Conservation (phyloP, 2,888 invertebrate genomes). For the Sinodicranocentrus sp. region DNA sequence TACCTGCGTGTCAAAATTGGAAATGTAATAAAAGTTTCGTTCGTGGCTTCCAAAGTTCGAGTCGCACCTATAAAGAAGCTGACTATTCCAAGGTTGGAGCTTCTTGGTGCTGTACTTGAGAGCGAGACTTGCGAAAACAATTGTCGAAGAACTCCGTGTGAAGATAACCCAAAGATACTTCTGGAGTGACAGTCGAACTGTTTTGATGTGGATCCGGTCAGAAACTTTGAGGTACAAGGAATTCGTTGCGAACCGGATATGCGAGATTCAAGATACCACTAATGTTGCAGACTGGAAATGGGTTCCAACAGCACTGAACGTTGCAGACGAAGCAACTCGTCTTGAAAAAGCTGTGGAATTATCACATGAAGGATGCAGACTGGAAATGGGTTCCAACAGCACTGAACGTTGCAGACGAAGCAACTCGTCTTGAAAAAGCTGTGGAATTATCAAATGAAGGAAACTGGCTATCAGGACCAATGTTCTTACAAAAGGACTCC, state of each 20-base stretch:
- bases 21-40: not conserved
- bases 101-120: slow-evolving; percentile 29
- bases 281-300: not conserved
- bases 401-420: slow-evolving; percentile 66
- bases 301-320: slow-evolving; percentile 9
- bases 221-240: not conserved
- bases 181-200: slow-evolving; percentile 25
- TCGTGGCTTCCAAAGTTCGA: not conserved
- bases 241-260: slow-evolving; percentile 25
- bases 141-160: not conserved
- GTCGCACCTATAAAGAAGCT: slow-evolving; percentile 24
- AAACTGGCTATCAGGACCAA: slow-evolving; percentile 18
- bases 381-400: slow-evolving; percentile 72
- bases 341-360: too few species aligned
- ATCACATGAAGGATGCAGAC: not conserved
- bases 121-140: not conserved
- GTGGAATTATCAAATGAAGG: not conserved
- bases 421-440: not conserved
- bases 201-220: slow-evolving; percentile 8
- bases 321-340: too few species aligned
- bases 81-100: slow-evolving; percentile 36
- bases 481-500: not conserved
- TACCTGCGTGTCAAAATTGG: slow-evolving; percentile 7
- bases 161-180: not conserved
- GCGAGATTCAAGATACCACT: slow-evolving; percentile 18